Evolutionary conservation across 2,113 vertebrate genomes (phyloP), one percentile per base, ranked within the genome.

Genomic region (Myiozetetes cayanensis): DNA sequence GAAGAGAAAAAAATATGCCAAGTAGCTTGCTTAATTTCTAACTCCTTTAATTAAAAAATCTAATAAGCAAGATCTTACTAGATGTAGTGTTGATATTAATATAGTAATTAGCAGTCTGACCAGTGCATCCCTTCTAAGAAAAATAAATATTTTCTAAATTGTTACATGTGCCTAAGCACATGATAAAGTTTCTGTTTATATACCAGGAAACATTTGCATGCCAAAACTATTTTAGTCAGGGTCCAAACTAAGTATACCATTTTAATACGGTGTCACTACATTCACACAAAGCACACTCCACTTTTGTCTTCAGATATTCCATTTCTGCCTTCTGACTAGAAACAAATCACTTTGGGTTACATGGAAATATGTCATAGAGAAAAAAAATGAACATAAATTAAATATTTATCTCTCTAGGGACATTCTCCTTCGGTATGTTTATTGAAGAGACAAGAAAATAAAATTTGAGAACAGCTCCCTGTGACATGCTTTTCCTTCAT

Each of bases 141-240:
- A 95, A 96, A 92, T 49, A 93, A 85, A 65, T 76, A 7, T 76
- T 73, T 79, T 90, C 79, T 84, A 85, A 47, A 73, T 74, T 52
- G 56, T 59, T 76, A 59, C 19, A 21, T 24, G 12, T 84, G 46
- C 50, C 39, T 37, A 81, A 77, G 5, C 8, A 27, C 10, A 31
- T 12, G 3, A 66, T 50, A 86, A 83, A 14, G 13, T 52, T 88
- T 21, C 20, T 50, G 43, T 27, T 92, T 81, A 35, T 17, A 65
- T 44, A 76, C 8, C 7, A 15, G 79, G 44, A 82, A 67, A 35
- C 2, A 50, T 71, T 30, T 75, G 20, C 35, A 47, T 80, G 16
- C 9, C 30, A 39, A 55, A 87, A 23, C 20, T 46, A 3, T 63
- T 86, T 67, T 25, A 71, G 18, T 66, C 35, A 82, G 21, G 18